phyloP scores from a whole-genome alignment of 2,113 vertebrate species.

The Stegostoma tigrinum region DNA sequence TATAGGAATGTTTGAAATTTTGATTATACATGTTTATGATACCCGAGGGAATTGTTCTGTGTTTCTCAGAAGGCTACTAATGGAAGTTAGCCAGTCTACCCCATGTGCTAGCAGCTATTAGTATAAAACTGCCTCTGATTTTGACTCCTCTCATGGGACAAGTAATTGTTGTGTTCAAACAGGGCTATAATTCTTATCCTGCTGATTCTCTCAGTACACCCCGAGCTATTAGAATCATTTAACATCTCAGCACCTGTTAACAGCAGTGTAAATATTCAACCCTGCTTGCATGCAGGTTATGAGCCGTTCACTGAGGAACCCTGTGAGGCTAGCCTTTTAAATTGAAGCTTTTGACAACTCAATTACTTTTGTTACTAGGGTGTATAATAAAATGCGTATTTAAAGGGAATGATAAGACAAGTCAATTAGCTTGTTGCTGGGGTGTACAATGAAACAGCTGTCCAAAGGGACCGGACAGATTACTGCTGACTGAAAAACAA shows the following conservation, averaged over 20 bases:
- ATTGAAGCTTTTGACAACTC: conserved; percentile 83
- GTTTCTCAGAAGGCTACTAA: conserved; percentile 63
- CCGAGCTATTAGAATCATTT: conserved; percentile 88
- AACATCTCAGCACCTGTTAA: conserved; percentile 96
- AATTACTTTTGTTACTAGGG: conserved; percentile 74
- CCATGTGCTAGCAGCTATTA: conserved; percentile 74
- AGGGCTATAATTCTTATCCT: conserved; percentile 77
- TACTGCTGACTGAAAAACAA: conserved; percentile 61
- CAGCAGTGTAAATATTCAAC: conserved; percentile 97
- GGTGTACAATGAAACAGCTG: conserved; percentile 68
- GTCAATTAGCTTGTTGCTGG: conserved; percentile 78
- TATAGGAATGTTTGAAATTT: conserved; percentile 36
- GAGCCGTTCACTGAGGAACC: conserved; percentile 72
- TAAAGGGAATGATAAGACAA: conserved; percentile 41
- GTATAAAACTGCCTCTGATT: conserved; percentile 77
- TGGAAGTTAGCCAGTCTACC: conserved; percentile 69
- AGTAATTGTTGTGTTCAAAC: conserved; percentile 78
- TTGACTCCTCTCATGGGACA: conserved; percentile 66
- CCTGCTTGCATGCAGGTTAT: conserved; percentile 69
- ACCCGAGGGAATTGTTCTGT: conserved; percentile 55
- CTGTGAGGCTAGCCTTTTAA: conserved; percentile 74
- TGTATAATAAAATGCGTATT: conserved; percentile 66
- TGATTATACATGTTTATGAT: conserved; percentile 52
- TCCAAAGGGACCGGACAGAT: conserved; percentile 58
- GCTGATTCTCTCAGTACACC: conserved; percentile 77